Conservation (phyloP, 1,140 invertebrate genomes). For the Pogonus chalceus region DNA sequence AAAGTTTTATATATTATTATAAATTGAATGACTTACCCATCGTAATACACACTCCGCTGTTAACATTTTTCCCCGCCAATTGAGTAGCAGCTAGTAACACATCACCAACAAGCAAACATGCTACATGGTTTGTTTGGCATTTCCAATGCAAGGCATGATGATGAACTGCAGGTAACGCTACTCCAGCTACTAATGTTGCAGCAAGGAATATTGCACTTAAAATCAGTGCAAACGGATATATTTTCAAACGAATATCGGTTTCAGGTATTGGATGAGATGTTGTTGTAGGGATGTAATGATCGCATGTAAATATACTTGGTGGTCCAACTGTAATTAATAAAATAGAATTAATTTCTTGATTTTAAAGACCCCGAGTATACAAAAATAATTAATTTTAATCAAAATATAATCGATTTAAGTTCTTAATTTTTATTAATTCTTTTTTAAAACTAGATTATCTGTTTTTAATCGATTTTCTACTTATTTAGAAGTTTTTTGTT, state of each 20-base stretch:
- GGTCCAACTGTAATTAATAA: constrained; percentile 19
- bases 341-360: constrained; percentile 26
- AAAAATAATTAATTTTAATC: too few relatives aligned
- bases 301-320: constrained; percentile 21
- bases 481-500: too few relatives aligned
- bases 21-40: constrained; percentile 48
- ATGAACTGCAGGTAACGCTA: constrained; percentile 64
- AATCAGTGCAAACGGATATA: constrained; percentile 64
- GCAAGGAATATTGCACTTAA: constrained; percentile 67
- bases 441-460: too few relatives aligned
- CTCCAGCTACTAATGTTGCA: constrained; percentile 63
- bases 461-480: too few relatives aligned
- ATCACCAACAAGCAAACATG: constrained; percentile 66
- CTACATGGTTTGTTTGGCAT: constrained; percentile 73
- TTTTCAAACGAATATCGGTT: constrained; percentile 42
- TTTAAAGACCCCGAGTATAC: too few relatives aligned
- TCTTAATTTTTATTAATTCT: too few relatives aligned
- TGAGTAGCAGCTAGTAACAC: constrained; percentile 64
- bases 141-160: constrained; percentile 77
- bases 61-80: constrained; percentile 46
- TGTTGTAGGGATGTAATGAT: neutral
- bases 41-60: constrained; percentile 45
- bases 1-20: too few relatives aligned
- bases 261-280: neutral
- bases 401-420: too few relatives aligned